Conservation (phyloP, 2,113 vertebrate species). For the Mesoclemmys tuberculata region DNA sequence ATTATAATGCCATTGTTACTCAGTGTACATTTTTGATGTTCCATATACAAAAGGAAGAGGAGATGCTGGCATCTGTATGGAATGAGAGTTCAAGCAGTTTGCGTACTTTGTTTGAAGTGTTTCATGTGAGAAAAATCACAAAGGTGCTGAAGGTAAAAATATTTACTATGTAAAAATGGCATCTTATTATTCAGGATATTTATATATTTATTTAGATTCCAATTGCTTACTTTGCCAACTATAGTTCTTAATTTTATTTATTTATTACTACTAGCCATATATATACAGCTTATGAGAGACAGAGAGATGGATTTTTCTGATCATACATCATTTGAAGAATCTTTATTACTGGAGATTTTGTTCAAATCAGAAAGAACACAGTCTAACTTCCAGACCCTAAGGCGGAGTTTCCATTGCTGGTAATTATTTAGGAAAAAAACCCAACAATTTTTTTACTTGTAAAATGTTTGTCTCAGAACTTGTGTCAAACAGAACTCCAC, state of each 20-base stretch:
- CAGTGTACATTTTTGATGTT: background rate
- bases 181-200: background rate
- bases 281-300: background rate
- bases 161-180: background rate
- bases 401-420: background rate
- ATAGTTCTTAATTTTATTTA: background rate
- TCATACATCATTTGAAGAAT: background rate
- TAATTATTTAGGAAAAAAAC: background rate
- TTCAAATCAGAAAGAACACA: background rate
- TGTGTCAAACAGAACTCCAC: background rate
- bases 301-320: conserved; percentile 13
- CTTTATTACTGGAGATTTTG: background rate
- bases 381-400: background rate
- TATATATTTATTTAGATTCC: background rate
- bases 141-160: background rate
- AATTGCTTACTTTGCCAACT: background rate
- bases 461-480: background rate
- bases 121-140: background rate
- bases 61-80: background rate
- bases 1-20: background rate
- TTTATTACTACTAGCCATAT: background rate
- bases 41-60: background rate
- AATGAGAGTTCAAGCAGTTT: background rate
- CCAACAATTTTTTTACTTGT: background rate
- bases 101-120: background rate